These are phyloP conservation scores for Gila orcuttii DNA, from an alignment of 2,113 vertebrate species.

Conservation along the genomic window DNA sequence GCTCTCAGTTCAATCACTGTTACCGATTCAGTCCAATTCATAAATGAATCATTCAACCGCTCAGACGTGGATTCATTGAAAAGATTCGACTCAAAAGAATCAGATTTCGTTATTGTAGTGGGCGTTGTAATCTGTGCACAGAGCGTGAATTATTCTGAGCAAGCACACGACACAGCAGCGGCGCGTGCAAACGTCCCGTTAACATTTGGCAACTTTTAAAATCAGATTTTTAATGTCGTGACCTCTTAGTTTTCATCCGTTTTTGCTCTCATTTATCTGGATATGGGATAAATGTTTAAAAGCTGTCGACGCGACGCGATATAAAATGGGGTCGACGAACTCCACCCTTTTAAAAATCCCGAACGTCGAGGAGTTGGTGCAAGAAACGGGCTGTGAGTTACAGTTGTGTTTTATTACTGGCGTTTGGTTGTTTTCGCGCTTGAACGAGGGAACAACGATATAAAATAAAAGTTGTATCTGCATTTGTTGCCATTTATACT, in stretches of 20 bases:
- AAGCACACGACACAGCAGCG: not conserved
- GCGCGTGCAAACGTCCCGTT: not conserved
- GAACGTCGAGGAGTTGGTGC: slow-evolving; percentile 62
- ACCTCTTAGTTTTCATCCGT: not conserved
- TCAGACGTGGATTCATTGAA: not conserved
- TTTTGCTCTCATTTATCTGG: not conserved
- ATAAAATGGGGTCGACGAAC: slow-evolving; percentile 66
- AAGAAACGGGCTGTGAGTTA: slow-evolving; percentile 74
- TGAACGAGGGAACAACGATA: not conserved
- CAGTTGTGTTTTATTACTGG: not conserved
- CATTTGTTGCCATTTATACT: not conserved
- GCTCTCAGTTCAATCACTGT: not conserved
- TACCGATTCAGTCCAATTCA: not conserved
- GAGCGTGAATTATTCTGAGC: not conserved
- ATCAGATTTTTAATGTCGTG: not conserved
- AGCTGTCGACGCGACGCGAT: not conserved
- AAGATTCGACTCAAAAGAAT: slow-evolving; percentile 14
- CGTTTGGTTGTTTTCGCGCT: not conserved
- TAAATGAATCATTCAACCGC: not conserved
- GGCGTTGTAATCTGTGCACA: not conserved
- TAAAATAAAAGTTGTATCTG: too few species aligned
- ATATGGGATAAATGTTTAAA: not conserved
- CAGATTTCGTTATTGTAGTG: not conserved
- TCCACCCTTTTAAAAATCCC: slow-evolving; percentile 63
- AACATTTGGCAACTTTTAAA: not conserved